A percentile compares a stretch with the other conserved stretches of the same genome.
phyloP scores from a whole-genome alignment of 2,797 vertebrate genomes.

The Oreochromis mossambicus region DNA sequence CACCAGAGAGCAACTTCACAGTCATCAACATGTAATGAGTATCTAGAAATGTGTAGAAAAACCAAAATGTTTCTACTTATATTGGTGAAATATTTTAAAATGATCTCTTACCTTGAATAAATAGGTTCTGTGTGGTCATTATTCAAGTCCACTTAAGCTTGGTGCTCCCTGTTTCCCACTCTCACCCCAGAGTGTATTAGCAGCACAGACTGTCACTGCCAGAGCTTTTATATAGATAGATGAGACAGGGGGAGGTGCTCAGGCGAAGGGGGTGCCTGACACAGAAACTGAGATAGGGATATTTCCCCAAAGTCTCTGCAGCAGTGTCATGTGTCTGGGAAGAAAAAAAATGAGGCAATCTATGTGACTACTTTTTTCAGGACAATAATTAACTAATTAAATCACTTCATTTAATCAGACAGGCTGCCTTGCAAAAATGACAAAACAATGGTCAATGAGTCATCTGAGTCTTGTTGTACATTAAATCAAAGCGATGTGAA shows the following conservation, averaged over 20 bases:
- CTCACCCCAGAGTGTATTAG: background rate
- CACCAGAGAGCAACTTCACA: slow-evolving; percentile 2
- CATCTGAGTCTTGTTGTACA: background rate
- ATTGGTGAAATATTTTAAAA: background rate
- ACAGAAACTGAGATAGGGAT: slow-evolving; percentile 4
- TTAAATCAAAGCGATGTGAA: background rate
- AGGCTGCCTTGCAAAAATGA: background rate
- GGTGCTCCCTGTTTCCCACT: background rate
- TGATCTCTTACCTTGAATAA: slow-evolving; percentile 22
- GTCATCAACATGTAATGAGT: background rate
- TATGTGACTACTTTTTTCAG: background rate
- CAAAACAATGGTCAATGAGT: background rate
- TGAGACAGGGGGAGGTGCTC: slow-evolving; percentile 10
- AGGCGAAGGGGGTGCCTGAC: slow-evolving; percentile 25
- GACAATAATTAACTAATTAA: background rate
- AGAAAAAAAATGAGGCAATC: too few relatives aligned
- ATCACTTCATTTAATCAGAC: background rate
- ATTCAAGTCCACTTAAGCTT: background rate
- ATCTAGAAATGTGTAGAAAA: background rate
- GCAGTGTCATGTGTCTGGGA: slow-evolving; percentile 8
- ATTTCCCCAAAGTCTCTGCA: background rate
- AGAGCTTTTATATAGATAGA: slow-evolving; percentile 62
- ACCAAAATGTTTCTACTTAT: background rate
- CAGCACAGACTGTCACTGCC: slow-evolving; percentile 17
- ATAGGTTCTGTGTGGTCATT: background rate